Evolutionary conservation across 2,113 vertebrate genomes (phyloP).

Genomic region (Calidris pygmaea): DNA sequence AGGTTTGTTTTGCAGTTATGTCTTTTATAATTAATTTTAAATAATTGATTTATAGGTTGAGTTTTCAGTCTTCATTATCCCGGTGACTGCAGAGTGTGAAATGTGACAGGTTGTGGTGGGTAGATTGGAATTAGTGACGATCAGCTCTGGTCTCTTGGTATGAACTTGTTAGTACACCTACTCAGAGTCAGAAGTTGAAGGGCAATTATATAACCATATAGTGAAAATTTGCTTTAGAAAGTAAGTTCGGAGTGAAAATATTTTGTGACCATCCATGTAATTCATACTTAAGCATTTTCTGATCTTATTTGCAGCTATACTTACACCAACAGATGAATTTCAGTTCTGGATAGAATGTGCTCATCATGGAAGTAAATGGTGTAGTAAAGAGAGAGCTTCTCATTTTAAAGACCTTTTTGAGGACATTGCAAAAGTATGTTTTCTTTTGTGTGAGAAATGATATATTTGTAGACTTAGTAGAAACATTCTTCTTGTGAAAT

Average conservation of each 20-base stretch:
- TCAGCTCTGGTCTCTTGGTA: not conserved
- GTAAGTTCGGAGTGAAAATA: not conserved
- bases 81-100: not conserved
- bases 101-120: not conserved
- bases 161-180: not conserved
- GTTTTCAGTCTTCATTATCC: not conserved
- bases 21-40: not conserved
- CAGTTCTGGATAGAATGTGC: constrained; percentile 89
- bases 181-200: not conserved
- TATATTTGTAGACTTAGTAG: not conserved
- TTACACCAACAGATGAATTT: constrained; percentile 92
- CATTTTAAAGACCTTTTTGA: constrained; percentile 88
- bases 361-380: constrained; percentile 79
- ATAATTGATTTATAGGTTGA: not conserved
- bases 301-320: constrained; percentile 81
- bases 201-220: not conserved
- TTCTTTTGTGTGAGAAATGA: not conserved
- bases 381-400: constrained; percentile 81
- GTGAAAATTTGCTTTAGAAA: not conserved
- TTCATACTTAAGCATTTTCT: not conserved
- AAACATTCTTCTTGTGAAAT: not conserved
- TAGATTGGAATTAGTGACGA: not conserved
- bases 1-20: constrained; percentile 69
- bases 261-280: not conserved
- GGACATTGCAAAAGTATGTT: constrained; percentile 85